Evolutionary conservation across 2,797 vertebrate genomes (phyloP).

Genomic region (Silurus lanzhouensis): DNA sequence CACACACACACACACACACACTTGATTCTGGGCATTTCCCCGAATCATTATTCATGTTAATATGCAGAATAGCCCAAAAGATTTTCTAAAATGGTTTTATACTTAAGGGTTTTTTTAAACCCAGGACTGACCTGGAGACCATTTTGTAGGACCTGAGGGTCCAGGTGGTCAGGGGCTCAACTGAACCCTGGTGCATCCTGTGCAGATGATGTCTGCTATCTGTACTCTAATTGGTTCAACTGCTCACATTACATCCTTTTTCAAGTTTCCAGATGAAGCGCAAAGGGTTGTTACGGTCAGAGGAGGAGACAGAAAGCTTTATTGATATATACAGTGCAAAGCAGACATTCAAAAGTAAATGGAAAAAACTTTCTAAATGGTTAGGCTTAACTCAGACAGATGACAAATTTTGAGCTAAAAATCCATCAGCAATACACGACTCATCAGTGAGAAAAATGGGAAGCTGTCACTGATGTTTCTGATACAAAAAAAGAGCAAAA

Average conservation of each 20-base stretch:
- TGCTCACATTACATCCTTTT: not conserved
- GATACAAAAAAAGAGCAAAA: not conserved
- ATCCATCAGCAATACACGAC: not conserved
- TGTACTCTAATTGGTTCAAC: not conserved
- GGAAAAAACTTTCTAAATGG: not conserved
- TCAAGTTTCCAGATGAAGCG: not conserved
- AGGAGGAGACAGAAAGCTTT: not conserved
- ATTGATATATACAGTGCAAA: not conserved
- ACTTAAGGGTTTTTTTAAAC: not conserved
- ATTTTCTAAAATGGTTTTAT: not conserved
- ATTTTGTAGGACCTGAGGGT: not conserved
- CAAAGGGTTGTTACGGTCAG: not conserved
- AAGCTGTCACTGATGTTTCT: not conserved
- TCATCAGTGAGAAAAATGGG: not conserved
- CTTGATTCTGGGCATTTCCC: not conserved
- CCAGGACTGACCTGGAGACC: not conserved
- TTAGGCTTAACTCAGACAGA: not conserved
- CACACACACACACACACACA: not conserved
- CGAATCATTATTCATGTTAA: not conserved
- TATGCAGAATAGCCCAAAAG: not conserved
- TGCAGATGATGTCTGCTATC: not conserved
- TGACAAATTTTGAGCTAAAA: not conserved
- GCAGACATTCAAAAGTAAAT: not conserved
- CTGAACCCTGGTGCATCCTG: not conserved
- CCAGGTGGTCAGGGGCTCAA: not conserved